Base-by-base conservation (phyloP, 2,888 invertebrate species). In the Perithous albicinctus region DNA sequence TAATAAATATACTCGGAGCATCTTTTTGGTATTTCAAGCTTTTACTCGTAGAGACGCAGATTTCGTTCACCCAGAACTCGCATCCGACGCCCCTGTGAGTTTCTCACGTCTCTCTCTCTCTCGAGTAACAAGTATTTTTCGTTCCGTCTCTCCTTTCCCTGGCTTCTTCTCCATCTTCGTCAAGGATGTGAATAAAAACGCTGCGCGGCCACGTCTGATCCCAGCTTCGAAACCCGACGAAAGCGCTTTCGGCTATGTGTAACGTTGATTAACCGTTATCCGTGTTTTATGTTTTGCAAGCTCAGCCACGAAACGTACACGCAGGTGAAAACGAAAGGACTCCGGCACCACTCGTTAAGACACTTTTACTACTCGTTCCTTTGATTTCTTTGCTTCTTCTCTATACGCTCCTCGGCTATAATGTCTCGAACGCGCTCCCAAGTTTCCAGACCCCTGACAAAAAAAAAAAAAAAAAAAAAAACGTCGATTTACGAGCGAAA, bases 301-400 rank as follows among this genome's bases (percentile, higher is more conserved):
- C 41, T 69, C 54, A 48, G 38, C 15, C 10, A 38, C 35, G 26
- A 69, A 69, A 54, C 54, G 38, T 64, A 38, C 69, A 26, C 69
- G 69, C 23, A 69, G 69, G 69, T 69, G 69, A 69, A 69, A 69
- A 69, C 69, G 69, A 69, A 69, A 69, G 69, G 69, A 54, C 38
- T 69, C 26, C 12, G n/a, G 51, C 23, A 26, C 69, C 54, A 38
- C 69, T 69, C 51, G 51, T 69, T 56, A 54, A 69, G 51, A 54
- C 54, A 69, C 54, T 69, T 54, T 69, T 69, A 69, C 69, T 15
- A 38, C 38, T 38, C 38, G 54, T 35, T 54, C 38, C 41, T 23
- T 23, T 38, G 38, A 54, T 69, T 69, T 35, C 51, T 69, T 69
- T 10, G 54, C n/a, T n/a, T n/a, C n/a, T n/a, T n/a, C 35, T 54